Base-by-base conservation (phyloP, 2,797 vertebrate species). In the Liasis olivaceus region DNA sequence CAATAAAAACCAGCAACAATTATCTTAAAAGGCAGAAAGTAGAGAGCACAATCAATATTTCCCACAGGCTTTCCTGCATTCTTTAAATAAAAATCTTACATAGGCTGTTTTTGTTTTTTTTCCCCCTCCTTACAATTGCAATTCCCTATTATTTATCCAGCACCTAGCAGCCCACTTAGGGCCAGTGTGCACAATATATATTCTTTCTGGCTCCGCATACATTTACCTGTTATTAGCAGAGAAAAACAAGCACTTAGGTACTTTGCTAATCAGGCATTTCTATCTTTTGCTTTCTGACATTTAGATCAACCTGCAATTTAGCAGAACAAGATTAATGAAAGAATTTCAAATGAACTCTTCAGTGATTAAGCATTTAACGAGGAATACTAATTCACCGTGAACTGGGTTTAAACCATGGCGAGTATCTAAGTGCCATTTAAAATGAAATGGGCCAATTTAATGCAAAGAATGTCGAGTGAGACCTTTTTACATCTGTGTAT, bases 231-330 rank as follows among this genome's bases (percentile, higher is more conserved):
- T 95, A 90, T 94, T 95, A 95, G 93, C 94, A 91, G 94, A 93
- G 94, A 91, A 96, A 95, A 2, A 31, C 31, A 88, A 91, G 85
- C 93, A 91, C 51, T 64, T 11, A 95, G 94, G 85, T 91, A 92
- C 96, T 97, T 94, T 93, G 92, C 95, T 97, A 95, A 97, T 97
- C 96, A 97, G 95, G 90, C 89, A 54, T 93, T 96, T 94, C 87
- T 95, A 88, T 97, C 95, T 95, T 96, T 94, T 92, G 93, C 90
- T 93, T 97, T 97, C 97, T 93, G 97, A 97, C 96, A 97, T 98
- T 93, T 96, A 96, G 93, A 95, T 96, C 95, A 96, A 89, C 94
- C 92, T 93, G 93, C 95, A 94, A 95, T 90, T 93, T 96, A 94
- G 66, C 91, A 94, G 91, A 88, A 93, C 94, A 93, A 94, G 95